Percentiles rank a stretch among this genome's conserved stretches.
phyloP scores from a whole-genome alignment of 1,140 invertebrate species.

The Drosophila chauvacae region DNA sequence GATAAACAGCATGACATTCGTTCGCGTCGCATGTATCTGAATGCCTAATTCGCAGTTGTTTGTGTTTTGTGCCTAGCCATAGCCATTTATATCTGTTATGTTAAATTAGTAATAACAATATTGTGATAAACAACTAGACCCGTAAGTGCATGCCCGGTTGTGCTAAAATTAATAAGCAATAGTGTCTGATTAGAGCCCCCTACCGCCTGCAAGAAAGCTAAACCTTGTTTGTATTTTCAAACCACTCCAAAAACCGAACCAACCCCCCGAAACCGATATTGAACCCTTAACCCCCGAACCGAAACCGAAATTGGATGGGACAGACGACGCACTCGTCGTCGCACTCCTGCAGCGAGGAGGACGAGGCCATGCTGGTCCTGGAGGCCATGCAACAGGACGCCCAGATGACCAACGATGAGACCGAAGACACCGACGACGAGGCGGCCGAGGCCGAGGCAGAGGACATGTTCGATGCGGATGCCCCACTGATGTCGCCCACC shows the following conservation, averaged over 20 bases:
- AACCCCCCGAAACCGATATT: slow-evolving; percentile 16
- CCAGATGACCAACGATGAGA: slow-evolving; percentile 72
- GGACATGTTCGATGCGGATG: slow-evolving; percentile 73
- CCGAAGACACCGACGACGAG: slow-evolving; percentile 69
- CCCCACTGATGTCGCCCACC: slow-evolving; percentile 75
- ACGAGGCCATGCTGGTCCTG: slow-evolving; percentile 70
- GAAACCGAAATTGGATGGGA: slow-evolving; percentile 26
- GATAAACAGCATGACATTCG: slow-evolving; percentile 40
- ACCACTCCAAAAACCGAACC: slow-evolving; percentile 22
- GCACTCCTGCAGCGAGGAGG: slow-evolving; percentile 79
- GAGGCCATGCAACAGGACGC: slow-evolving; percentile 56
- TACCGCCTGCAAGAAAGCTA: slow-evolving; percentile 62
- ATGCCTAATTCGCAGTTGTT: slow-evolving; percentile 42
- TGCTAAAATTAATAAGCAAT: slow-evolving; percentile 40
- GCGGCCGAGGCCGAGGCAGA: slow-evolving; percentile 73
- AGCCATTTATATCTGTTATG: slow-evolving; percentile 34
- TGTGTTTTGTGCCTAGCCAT: slow-evolving; percentile 33
- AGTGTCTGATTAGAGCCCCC: slow-evolving; percentile 46
- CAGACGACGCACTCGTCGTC: slow-evolving; percentile 69
- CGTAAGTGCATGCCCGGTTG: slow-evolving; percentile 66
- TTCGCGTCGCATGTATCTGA: slow-evolving; percentile 52
- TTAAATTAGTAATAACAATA: slow-evolving; percentile 53
- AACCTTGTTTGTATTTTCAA: slow-evolving; percentile 66
- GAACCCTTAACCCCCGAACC: slow-evolving; percentile 6
- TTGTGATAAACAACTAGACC: slow-evolving; percentile 52